Conservation (phyloP, 1,140 invertebrate genomes). For the Micrasema minimum region DNA sequence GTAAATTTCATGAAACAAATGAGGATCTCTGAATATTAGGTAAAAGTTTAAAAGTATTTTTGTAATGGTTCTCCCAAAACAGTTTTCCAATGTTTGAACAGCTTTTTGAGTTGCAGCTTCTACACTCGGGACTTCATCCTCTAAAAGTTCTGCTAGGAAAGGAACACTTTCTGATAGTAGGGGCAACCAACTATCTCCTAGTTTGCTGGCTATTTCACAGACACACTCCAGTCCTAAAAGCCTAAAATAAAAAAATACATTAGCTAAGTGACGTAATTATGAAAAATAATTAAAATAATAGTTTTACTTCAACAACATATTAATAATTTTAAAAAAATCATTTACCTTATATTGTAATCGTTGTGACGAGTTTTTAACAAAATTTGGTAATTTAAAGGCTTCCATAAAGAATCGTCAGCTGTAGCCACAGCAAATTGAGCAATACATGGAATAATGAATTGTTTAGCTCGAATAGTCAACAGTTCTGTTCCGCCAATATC, state of each 20-base stretch:
- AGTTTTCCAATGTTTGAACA: conserved; percentile 80
- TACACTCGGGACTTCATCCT: conserved; percentile 84
- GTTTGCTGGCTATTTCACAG: conserved; percentile 77
- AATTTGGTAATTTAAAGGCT: conserved; percentile 89
- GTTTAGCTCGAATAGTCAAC: conserved; percentile 71
- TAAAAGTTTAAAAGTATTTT: conserved; percentile 80
- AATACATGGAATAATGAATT: conserved; percentile 80
- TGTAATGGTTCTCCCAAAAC: conserved; percentile 86
- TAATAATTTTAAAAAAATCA: not conserved
- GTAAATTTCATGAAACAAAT: no score
- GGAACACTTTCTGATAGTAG: conserved; percentile 85
- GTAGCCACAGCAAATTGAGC: conserved; percentile 83
- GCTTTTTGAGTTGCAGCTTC: conserved; percentile 79
- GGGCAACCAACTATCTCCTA: conserved; percentile 84
- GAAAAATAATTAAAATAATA: no score
- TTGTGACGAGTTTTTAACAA: conserved; percentile 86
- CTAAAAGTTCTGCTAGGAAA: conserved; percentile 84
- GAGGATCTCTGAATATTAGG: no score
- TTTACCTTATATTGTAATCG: conserved; percentile 70
- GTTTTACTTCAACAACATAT: no score
- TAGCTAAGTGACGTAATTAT: no score
- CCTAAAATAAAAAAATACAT: conserved; percentile 52
- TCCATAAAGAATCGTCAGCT: conserved; percentile 87
- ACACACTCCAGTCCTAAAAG: conserved; percentile 72
- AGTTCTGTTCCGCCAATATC: conserved; percentile 70